These are phyloP conservation scores for Anthoptus insignis DNA, from an alignment of 2,888 invertebrate species.

Conservation along the genomic window DNA sequence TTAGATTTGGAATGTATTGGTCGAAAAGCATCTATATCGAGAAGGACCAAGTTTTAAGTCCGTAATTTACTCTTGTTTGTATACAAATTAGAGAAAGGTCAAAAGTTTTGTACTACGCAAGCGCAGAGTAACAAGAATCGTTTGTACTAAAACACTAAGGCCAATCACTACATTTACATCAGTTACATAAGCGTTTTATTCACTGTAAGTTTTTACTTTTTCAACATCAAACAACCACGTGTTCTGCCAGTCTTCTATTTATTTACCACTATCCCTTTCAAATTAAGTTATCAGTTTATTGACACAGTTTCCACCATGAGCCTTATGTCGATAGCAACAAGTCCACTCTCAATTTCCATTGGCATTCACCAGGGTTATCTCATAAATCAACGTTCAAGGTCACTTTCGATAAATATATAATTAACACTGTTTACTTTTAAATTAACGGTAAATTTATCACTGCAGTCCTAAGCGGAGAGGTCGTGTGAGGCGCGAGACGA, in stretches of 20 bases:
- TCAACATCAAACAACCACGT: slow-evolving; percentile 11
- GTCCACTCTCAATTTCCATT: slow-evolving; percentile 49
- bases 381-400: slow-evolving; percentile 46
- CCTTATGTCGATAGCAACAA: slow-evolving; percentile 26
- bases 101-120: not conserved
- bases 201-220: slow-evolving; percentile 19
- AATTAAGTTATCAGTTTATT: slow-evolving; percentile 22
- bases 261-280: slow-evolving; percentile 22
- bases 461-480: slow-evolving; percentile 5
- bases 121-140: not conserved
- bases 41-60: not conserved
- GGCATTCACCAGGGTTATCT: slow-evolving; percentile 41
- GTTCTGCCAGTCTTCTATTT: slow-evolving; percentile 10
- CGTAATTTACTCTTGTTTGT: not conserved
- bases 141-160: slow-evolving; percentile 9
- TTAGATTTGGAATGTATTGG: slow-evolving; percentile 4
- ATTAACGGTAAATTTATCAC: slow-evolving; percentile 22
- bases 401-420: slow-evolving; percentile 43
- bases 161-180: slow-evolving; percentile 4
- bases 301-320: slow-evolving; percentile 11
- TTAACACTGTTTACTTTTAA: slow-evolving; percentile 43
- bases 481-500: slow-evolving; percentile 24
- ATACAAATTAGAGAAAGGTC: not conserved
- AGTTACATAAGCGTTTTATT: slow-evolving; percentile 29
- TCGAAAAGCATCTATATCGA: not conserved